Conservation (phyloP, 2,888 invertebrate species). For the Pterobdella sp. region DNA sequence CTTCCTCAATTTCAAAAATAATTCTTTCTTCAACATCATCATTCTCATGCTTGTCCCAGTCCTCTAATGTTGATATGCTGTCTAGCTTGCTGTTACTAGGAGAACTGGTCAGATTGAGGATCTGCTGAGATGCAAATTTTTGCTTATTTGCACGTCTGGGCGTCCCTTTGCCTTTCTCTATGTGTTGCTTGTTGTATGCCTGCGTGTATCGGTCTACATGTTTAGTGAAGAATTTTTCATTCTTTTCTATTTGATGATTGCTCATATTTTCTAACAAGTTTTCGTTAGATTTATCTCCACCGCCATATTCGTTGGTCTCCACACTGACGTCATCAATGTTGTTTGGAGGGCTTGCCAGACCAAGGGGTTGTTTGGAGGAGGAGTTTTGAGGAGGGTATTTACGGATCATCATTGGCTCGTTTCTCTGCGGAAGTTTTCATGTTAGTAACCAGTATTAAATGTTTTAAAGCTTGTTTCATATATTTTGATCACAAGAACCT, state of each 20-base stretch:
- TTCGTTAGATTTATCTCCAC: too few relatives aligned
- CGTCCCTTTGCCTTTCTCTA: constrained; percentile 8
- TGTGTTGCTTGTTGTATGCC: background rate
- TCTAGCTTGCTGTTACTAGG: constrained; percentile 1
- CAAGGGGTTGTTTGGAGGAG: too few relatives aligned
- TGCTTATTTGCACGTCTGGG: background rate
- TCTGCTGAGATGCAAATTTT: background rate
- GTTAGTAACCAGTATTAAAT: too few relatives aligned
- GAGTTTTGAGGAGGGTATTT: too few relatives aligned
- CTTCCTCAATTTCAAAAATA: too few relatives aligned
- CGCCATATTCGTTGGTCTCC: too few relatives aligned
- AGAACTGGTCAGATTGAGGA: background rate
- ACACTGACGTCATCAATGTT: too few relatives aligned
- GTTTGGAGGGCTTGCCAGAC: too few relatives aligned
- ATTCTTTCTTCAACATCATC: too few relatives aligned
- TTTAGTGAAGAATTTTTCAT: background rate
- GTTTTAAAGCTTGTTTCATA: too few relatives aligned
- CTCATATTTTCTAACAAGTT: background rate
- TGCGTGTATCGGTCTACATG: background rate
- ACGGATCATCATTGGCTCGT: too few relatives aligned
- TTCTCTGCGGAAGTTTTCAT: too few relatives aligned
- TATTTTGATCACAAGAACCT: background rate
- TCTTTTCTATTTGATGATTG: background rate
- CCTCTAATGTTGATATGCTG: background rate
- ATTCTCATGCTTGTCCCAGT: background rate